Percentiles rank a stretch among this genome's conserved stretches.
Conservation (phyloP, 2,113 vertebrate genomes). For the Grus americana region DNA sequence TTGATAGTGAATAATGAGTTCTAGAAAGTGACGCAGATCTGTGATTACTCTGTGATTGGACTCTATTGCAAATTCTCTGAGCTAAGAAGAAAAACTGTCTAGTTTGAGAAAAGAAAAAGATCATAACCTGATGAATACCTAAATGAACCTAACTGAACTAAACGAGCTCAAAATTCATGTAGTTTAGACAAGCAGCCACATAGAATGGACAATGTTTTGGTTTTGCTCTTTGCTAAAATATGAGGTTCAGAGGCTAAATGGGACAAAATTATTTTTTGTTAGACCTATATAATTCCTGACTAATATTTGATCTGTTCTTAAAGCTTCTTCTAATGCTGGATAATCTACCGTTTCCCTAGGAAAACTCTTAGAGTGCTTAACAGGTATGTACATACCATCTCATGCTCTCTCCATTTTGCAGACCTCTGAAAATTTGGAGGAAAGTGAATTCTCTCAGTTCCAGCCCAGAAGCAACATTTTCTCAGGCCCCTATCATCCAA, state of each 20-base stretch:
- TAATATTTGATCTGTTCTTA: not conserved
- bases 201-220: not conserved
- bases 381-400: not conserved
- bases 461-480: not conserved
- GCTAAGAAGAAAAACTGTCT: not conserved
- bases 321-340: not conserved
- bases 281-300: no score
- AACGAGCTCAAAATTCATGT: not conserved
- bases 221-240: not conserved
- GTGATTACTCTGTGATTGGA: not conserved
- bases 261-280: not conserved
- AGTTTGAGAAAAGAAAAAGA: not conserved
- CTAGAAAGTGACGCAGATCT: not conserved
- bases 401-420: not conserved
- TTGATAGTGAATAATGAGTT: constrained; percentile 47
- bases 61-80: not conserved
- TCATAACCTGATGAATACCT: not conserved
- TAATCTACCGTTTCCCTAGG: not conserved
- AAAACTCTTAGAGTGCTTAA: not conserved
- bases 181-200: not conserved
- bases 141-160: not conserved
- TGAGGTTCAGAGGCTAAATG: not conserved
- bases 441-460: not conserved
- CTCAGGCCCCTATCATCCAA: not conserved
- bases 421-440: not conserved